Evolutionary conservation across 2,113 vertebrate genomes (phyloP).

Genomic region (Physeter macrocephalus): DNA sequence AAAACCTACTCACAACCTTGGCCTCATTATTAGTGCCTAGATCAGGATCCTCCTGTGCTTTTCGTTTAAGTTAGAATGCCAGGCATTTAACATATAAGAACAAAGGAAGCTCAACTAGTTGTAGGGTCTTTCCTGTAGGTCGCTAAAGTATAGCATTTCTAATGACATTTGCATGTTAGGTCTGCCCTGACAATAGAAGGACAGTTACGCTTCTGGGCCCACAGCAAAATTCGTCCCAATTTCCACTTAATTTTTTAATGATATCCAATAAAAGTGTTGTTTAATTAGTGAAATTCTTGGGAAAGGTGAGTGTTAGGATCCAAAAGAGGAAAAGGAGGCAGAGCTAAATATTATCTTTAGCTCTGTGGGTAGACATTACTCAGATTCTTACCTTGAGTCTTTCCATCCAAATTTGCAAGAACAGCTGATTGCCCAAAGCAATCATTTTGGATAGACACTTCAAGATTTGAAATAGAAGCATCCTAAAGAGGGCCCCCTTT

Average conservation of each 20-base stretch:
- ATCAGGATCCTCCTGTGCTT: neutral
- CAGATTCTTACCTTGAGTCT: neutral
- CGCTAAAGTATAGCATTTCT: neutral
- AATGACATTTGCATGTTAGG: neutral
- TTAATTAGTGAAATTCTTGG: neutral
- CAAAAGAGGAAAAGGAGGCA: neutral
- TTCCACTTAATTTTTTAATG: neutral
- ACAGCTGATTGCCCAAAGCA: neutral
- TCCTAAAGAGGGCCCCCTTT: neutral
- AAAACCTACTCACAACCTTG: neutral
- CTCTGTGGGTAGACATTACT: neutral
- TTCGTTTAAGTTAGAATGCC: neutral
- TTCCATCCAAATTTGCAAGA: neutral
- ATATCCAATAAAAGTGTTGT: neutral
- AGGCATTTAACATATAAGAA: neutral
- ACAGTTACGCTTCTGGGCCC: neutral
- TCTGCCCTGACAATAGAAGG: neutral
- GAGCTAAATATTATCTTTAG: neutral
- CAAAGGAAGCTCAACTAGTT: neutral
- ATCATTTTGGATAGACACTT: neutral
- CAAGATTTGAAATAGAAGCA: slow-evolving; percentile 15
- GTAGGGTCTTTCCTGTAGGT: neutral
- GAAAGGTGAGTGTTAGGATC: neutral
- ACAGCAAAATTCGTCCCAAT: neutral
- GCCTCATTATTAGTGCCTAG: neutral